Conservation (phyloP, 2,888 invertebrate genomes). For the Beris morrisii region DNA sequence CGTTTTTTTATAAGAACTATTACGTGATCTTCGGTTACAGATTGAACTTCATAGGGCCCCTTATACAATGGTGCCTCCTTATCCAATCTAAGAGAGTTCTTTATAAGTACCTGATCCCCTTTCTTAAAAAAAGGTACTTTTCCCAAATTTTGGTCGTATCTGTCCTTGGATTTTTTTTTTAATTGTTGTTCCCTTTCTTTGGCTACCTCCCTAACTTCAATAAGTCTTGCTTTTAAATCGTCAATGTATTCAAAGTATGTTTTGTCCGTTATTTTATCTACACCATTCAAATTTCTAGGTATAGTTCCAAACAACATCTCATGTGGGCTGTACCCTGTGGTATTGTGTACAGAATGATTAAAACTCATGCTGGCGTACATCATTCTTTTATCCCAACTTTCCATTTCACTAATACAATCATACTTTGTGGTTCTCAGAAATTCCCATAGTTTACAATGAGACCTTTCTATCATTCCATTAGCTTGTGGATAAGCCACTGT, state of each 20-base stretch:
- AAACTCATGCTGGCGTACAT: conserved; percentile 28
- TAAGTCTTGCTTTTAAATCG: conserved; percentile 20
- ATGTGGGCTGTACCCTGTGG: conserved; percentile 24
- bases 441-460: conserved; percentile 23
- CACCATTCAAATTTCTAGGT: background rate
- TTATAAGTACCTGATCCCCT: conserved; percentile 30
- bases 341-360: conserved; percentile 24
- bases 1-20: background rate
- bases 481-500: conserved; percentile 31
- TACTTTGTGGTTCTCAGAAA: conserved; percentile 31
- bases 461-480: conserved; percentile 14
- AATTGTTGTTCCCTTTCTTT: conserved; percentile 10
- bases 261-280: conserved; percentile 8
- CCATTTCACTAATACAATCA: conserved; percentile 17
- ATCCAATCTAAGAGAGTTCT: conserved; percentile 15
- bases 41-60: conserved; percentile 7
- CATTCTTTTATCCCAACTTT: conserved; percentile 29
- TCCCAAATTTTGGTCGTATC: conserved; percentile 30
- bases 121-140: conserved; percentile 24
- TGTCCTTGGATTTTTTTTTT: conserved; percentile 21
- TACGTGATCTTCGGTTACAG: background rate
- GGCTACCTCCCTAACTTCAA: conserved; percentile 11
- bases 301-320: too few relatives aligned
- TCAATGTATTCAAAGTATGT: conserved; percentile 26
- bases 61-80: conserved; percentile 23